Percentiles rank a stretch among this genome's conserved stretches.
These are phyloP conservation scores for Halictus ligatus DNA, from an alignment of 2,888 invertebrate species.

Conservation along the genomic window DNA sequence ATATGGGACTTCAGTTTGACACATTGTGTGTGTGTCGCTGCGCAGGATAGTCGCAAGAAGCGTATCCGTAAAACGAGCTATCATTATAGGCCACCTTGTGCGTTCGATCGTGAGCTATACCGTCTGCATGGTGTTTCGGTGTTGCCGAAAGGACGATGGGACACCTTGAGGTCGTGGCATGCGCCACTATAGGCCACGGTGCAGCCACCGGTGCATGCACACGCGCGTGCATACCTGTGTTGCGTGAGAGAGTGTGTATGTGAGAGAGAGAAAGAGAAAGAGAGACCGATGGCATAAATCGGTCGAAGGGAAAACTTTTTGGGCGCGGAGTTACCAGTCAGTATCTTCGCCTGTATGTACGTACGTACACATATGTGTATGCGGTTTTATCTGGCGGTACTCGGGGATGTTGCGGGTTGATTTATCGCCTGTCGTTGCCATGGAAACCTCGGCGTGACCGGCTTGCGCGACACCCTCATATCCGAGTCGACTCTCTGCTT, in stretches of 20 bases:
- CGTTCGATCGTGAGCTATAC: constrained; percentile 41
- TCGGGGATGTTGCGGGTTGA: constrained; percentile 83
- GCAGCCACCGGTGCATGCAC: constrained; percentile 42
- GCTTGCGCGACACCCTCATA: constrained; percentile 84
- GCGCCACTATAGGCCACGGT: constrained; percentile 42
- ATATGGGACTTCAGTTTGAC: neutral
- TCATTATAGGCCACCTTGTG: constrained; percentile 41
- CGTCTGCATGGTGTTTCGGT: constrained; percentile 47
- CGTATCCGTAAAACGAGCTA: constrained; percentile 36
- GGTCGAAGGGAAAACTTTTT: constrained; percentile 75
- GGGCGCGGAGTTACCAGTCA: constrained; percentile 73
- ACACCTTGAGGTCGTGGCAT: constrained; percentile 36
- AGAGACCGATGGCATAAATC: constrained; percentile 70
- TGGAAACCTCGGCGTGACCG: constrained; percentile 83
- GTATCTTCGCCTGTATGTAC: constrained; percentile 63
- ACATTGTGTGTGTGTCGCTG: neutral
- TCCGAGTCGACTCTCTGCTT: constrained; percentile 77
- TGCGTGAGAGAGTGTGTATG: no score
- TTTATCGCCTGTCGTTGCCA: constrained; percentile 83
- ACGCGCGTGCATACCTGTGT: constrained; percentile 20
- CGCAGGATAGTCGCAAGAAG: constrained; percentile 7
- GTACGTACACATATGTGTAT: constrained; percentile 75
- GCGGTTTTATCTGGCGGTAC: constrained; percentile 82
- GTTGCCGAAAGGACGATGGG: constrained; percentile 36
- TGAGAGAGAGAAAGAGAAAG: constrained; percentile 10